Base-by-base conservation (phyloP, 2,888 invertebrate genomes). In the Sialis fuliginosa region DNA sequence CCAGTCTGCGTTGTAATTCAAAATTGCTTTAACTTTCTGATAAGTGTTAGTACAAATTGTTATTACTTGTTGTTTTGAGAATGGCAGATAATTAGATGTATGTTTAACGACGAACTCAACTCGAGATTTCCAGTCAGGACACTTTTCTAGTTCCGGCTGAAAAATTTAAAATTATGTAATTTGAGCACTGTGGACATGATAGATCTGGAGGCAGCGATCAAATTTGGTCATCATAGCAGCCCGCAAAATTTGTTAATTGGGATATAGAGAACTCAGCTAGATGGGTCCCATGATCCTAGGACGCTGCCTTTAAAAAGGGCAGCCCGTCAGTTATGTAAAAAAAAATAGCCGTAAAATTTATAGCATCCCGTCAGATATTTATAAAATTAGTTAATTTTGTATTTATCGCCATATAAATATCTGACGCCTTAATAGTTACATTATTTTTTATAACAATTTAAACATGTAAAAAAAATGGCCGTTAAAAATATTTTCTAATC, bases 81-180 rank as follows among this genome's bases (percentile, higher is more conserved):
- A 55, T 6, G 53, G 48, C 6, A 52, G 34, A 6, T 68, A 65
- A 44, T 71, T 60, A 1, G 63, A 62, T 42, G 66, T 59, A 48
- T 59, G 62, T 37, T 67, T 62, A 30, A 75, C 52, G 1, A 76
- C 68, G 32, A 62, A 57, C 0, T 69, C 62, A 32, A 81, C 55
- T 60, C 77, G 75, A 8, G 76, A 72, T 0, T 76, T 68, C 58
- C 73, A 73, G 0, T 68, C 71, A 12, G 67, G 68, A 5, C 72
- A 68, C 48, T 70, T 70, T 37, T 58, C 61, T 9, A 81, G 65
- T 53, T 69, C 67, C 1, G 64, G 42, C 39, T 60, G 53, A 39
- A 59, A 54, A 34, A 22, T 12, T 40, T 13, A 37, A 31, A 22
- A 35, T 40, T n/a, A 22, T 32, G 12, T 5, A 6, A 39, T 45